These are phyloP conservation scores for Macrosteles quadrilineatus DNA, from an alignment of 1,140 invertebrate genomes.

Conservation along the genomic window DNA sequence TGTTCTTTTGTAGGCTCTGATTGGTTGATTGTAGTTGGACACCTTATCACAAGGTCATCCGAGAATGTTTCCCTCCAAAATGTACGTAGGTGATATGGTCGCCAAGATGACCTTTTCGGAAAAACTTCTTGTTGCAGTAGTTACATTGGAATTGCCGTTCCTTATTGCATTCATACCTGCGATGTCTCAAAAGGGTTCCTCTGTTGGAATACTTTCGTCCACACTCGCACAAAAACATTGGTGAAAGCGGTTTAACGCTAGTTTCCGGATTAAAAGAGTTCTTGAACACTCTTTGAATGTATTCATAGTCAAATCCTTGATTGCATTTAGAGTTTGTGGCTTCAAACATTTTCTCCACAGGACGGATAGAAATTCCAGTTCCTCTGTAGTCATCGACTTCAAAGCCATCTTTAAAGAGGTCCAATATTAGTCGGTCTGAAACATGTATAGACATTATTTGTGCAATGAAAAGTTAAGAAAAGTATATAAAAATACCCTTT, in stretches of 20 bases:
- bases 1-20: too few species aligned
- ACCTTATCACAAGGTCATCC: background rate
- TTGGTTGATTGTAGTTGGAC: too few species aligned
- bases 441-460: too few species aligned
- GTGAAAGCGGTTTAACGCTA: too few species aligned
- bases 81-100: constrained; percentile 6
- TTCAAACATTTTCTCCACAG: background rate
- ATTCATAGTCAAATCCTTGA: too few species aligned
- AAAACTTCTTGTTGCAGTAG: constrained; percentile 51
- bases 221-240: constrained; percentile 35
- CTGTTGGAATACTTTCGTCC: constrained; percentile 45
- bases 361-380: constrained; percentile 1
- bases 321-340: too few species aligned
- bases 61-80: background rate
- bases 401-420: background rate
- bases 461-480: too few species aligned
- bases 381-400: constrained; percentile 9
- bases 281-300: too few species aligned
- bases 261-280: too few species aligned
- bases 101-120: constrained; percentile 47
- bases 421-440: background rate
- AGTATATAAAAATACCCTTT: too few species aligned
- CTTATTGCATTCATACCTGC: constrained; percentile 56
- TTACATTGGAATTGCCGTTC: constrained; percentile 53
- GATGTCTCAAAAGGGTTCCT: constrained; percentile 52